Base-by-base conservation (phyloP, 2,888 invertebrate species). In the Diarsia brunnea region DNA sequence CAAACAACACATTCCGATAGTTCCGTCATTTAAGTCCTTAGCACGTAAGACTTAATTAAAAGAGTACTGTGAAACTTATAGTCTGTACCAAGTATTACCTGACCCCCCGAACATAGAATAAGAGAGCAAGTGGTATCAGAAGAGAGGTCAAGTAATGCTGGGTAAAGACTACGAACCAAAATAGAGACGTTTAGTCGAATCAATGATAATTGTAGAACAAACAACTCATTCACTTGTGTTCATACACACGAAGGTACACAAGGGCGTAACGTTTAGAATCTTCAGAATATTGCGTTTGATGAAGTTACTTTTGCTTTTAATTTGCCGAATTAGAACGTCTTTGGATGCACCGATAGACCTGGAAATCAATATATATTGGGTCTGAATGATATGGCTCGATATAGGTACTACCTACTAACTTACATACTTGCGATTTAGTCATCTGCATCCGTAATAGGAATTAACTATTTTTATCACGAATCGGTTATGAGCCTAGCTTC, bases 181-280 rank as follows among this genome's bases (percentile, higher is more conserved):
- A 38, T 38, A 8, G 38, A 38, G 38, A 38, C 38, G 38, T 38
- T 38, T 8, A 38, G 38, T 38, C 7, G 38, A 38, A 38, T 7
- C 27, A 16, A 66, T 65, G 90, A 88, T 91, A 91, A 91, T 92
- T 63, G 89, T 70, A 72, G 65, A 79, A 79, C 84, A 89, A 90
- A 89, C 84, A 88, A 78, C 82, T 71, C 71, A 77, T 75, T 87
- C 47, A 51, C 58, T 73, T 53, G 27, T 63, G 55, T 47, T 70
- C 61, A 75, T 73, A 74, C 24, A 21, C 11, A 24, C 14, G 21
- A n/a, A 43, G 43, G n/a, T n/a, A 31, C 63, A 51, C 88, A 91
- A 92, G 91, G 92, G 86, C 87, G 77, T 81, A 84, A 83, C 76
- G 70, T 73, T 87, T 82, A 84, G 76, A 87, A 85, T 79, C 55